These are phyloP conservation scores for Colletes latitarsis DNA, from an alignment of 1,140 invertebrate genomes.

Conservation along the genomic window DNA sequence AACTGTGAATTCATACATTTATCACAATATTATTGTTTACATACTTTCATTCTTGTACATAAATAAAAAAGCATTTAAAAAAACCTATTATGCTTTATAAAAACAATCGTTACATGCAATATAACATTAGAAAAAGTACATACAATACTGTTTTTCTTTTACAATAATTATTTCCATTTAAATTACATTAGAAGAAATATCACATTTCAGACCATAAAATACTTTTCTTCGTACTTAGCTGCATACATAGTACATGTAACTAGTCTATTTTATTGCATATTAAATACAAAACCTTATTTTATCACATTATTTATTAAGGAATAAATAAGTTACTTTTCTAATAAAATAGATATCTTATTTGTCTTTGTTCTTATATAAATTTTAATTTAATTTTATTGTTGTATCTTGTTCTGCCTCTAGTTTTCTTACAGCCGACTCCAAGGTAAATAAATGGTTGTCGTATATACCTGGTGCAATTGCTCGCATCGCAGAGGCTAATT, in stretches of 20 bases:
- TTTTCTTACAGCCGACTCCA: conserved; percentile 85
- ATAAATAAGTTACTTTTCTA: not conserved
- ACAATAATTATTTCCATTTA: not conserved
- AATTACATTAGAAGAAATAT: not conserved
- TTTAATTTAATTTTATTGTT: conserved; percentile 46
- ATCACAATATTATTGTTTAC: not conserved
- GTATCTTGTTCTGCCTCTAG: conserved; percentile 64
- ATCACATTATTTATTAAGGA: not conserved
- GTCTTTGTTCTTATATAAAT: conserved; percentile 2
- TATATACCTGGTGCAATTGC: conserved; percentile 85
- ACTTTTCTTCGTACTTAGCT: not conserved
- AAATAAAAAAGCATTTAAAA: not conserved
- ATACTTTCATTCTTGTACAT: not conserved
- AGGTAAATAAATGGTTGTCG: conserved; percentile 88
- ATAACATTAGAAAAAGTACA: not conserved
- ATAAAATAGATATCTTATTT: conserved; percentile 1
- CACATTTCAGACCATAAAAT: not conserved
- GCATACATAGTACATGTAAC: conserved; percentile 15
- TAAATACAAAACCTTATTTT: not conserved
- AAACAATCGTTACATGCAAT: not conserved
- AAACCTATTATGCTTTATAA: not conserved
- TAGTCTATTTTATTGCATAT: not conserved
- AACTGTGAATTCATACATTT: not conserved
- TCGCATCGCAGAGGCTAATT: conserved; percentile 90
- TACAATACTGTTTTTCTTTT: not conserved